Conservation (phyloP, 2,797 vertebrate genomes). For the Tympanoctomys barrerae region DNA sequence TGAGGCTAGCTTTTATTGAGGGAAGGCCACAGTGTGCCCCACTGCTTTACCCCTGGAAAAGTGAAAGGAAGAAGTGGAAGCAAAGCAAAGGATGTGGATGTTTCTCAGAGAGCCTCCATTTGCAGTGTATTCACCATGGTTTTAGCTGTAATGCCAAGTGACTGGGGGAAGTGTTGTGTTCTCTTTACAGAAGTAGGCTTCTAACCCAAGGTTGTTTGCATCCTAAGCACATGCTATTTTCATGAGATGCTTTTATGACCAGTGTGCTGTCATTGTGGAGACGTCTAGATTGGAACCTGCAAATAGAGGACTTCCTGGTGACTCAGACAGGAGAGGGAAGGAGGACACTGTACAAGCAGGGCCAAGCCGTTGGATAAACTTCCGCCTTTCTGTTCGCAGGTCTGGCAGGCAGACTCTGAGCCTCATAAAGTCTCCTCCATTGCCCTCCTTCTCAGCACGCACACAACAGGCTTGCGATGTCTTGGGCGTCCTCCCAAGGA, state of each 20-base stretch:
- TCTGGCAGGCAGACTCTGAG: slow-evolving; percentile 14
- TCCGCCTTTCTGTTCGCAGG: slow-evolving; percentile 9
- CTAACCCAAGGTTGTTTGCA: background rate
- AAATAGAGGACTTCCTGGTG: slow-evolving; percentile 40
- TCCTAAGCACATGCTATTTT: background rate
- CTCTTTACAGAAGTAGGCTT: background rate
- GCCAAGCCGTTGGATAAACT: background rate
- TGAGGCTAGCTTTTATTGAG: background rate
- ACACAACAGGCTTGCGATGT: background rate
- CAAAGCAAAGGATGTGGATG: background rate
- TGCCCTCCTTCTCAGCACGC: background rate
- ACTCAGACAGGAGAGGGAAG: background rate
- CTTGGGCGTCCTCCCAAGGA: background rate
- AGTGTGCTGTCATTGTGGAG: background rate
- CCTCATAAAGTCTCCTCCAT: background rate
- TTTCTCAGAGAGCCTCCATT: background rate
- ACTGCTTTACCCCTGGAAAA: background rate
- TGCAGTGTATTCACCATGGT: rapidly evolving
- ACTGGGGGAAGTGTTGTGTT: background rate
- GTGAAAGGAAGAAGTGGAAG: background rate
- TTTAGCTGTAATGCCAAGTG: background rate
- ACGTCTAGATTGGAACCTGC: background rate
- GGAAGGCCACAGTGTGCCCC: background rate
- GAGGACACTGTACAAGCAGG: background rate
- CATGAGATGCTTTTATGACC: background rate